Percentiles rank a stretch among this genome's conserved stretches.
Conservation (phyloP, 2,888 invertebrate species). For the Drosophila kanekoi region DNA sequence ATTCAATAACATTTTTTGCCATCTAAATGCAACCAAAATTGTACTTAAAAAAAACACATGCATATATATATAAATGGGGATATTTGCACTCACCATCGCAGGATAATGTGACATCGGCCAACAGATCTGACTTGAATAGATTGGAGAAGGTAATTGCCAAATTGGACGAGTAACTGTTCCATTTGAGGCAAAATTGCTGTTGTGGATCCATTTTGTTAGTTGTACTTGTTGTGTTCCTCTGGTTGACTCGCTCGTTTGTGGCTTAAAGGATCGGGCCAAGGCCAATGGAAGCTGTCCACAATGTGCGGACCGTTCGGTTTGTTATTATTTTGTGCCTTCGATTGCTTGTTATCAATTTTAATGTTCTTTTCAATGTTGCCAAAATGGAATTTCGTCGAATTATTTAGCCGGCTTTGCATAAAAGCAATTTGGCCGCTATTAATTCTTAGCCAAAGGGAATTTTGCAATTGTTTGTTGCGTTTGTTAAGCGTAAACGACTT, state of each 20-base stretch:
- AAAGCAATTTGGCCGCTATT: conserved; percentile 57
- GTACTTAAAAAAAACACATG: too few relatives aligned
- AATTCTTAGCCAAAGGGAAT: conserved; percentile 84
- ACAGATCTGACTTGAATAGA: conserved; percentile 96
- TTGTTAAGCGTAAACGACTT: conserved; percentile 67
- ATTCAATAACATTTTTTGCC: neutral
- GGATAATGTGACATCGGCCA: conserved; percentile 96
- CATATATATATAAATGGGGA: neutral
- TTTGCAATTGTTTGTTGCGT: conserved; percentile 83
- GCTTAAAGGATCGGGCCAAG: conserved; percentile 40
- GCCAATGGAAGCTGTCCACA: conserved; percentile 44
- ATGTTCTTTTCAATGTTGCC: conserved; percentile 58
- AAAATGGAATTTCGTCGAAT: conserved; percentile 78
- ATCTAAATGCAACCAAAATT: neutral
- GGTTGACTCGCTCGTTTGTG: conserved; percentile 16
- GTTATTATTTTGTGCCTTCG: conserved; percentile 1
- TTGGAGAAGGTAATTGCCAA: conserved; percentile 96
- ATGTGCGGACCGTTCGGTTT: conserved; percentile 17
- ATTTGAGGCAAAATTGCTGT: conserved; percentile 97
- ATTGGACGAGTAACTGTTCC: conserved; percentile 98
- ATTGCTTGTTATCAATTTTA: conserved; percentile 25
- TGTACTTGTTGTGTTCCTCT: conserved; percentile 24
- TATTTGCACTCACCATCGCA: conserved; percentile 92
- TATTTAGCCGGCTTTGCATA: conserved; percentile 66
- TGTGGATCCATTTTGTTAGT: conserved; percentile 92